Conservation (phyloP, 1,140 invertebrate species). For the Aphelenchoides avenae region DNA sequence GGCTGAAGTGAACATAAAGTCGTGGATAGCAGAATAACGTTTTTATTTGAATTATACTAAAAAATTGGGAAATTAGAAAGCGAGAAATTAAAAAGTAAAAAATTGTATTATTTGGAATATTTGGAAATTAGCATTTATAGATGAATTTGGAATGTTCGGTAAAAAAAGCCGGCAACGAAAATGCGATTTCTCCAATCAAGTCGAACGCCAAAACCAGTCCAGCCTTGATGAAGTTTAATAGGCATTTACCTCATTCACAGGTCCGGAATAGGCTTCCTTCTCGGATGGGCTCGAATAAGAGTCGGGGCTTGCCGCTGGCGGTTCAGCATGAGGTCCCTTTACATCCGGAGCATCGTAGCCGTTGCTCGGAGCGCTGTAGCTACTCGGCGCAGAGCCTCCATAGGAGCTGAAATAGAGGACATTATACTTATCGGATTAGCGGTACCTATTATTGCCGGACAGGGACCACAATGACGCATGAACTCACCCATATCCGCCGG, state of each 20-base stretch:
- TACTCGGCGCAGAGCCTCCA: conserved; percentile 2
- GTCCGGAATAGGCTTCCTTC: too few relatives aligned
- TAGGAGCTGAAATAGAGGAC: not conserved
- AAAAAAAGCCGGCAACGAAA: not conserved
- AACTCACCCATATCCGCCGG: conserved; percentile 5
- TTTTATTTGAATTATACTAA: not conserved
- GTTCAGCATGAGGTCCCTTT: not conserved
- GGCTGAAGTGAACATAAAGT: too few relatives aligned
- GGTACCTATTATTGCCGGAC: not conserved
- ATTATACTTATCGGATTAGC: conserved; percentile 6
- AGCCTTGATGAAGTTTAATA: too few relatives aligned
- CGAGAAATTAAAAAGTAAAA: too few relatives aligned
- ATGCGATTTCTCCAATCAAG: too few relatives aligned
- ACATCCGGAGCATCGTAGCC: conserved; percentile 4
- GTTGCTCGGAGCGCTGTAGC: conserved; percentile 8
- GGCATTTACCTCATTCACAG: too few relatives aligned
- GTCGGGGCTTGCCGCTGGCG: too few relatives aligned
- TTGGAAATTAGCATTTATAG: conserved; percentile 4
- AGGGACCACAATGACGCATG: too few relatives aligned
- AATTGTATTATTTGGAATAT: too few relatives aligned
- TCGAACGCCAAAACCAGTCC: too few relatives aligned
- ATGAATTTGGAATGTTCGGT: not conserved
- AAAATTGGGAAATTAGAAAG: conserved; percentile 4
- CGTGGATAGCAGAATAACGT: too few relatives aligned
- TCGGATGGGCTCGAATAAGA: too few relatives aligned